phyloP scores from a whole-genome alignment of 35 echinoderm and acorn worm genomes.

The Chiridota heheva region DNA sequence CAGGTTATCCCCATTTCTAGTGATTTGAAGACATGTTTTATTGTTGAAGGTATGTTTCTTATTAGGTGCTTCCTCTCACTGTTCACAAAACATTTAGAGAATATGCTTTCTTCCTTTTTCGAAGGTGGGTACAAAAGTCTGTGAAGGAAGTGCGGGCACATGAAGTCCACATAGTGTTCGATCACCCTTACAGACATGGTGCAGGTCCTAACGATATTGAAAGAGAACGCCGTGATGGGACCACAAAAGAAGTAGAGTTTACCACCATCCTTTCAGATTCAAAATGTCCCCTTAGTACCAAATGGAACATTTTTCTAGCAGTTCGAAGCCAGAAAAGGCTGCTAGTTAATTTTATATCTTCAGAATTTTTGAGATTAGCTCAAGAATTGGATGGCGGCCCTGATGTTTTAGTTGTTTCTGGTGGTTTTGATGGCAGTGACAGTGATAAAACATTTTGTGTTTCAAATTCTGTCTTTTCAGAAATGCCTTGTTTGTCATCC shows the following conservation, averaged over 20 bases:
- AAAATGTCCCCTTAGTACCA: background rate
- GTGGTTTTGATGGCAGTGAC: constrained; percentile 46
- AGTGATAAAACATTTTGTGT: constrained; percentile 28
- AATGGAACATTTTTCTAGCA: constrained; percentile 38
- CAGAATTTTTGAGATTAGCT: constrained; percentile 5
- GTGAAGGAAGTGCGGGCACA: background rate
- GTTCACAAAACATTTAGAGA: constrained; percentile 37
- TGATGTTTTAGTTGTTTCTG: background rate
- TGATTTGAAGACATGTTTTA: constrained; percentile 5
- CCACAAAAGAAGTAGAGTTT: background rate
- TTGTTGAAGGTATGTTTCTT: constrained; percentile 53
- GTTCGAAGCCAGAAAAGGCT: constrained; percentile 27
- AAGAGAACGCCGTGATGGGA: background rate
- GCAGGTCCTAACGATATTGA: constrained; percentile 42
- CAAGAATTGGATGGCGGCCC: background rate
- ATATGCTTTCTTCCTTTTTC: constrained; percentile 46
- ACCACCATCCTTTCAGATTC: background rate
- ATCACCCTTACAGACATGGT: constrained; percentile 48
- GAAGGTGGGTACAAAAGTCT: constrained; percentile 38
- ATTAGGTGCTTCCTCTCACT: background rate
- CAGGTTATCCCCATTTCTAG: background rate
- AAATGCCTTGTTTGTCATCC: background rate
- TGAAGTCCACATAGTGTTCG: constrained; percentile 40
- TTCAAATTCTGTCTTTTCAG: background rate
- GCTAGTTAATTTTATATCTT: constrained; percentile 39